A percentile compares a stretch with the other conserved stretches of the same genome.
phyloP scores from a whole-genome alignment of 2,797 vertebrate species.

The Rousettus madagascariensis region DNA sequence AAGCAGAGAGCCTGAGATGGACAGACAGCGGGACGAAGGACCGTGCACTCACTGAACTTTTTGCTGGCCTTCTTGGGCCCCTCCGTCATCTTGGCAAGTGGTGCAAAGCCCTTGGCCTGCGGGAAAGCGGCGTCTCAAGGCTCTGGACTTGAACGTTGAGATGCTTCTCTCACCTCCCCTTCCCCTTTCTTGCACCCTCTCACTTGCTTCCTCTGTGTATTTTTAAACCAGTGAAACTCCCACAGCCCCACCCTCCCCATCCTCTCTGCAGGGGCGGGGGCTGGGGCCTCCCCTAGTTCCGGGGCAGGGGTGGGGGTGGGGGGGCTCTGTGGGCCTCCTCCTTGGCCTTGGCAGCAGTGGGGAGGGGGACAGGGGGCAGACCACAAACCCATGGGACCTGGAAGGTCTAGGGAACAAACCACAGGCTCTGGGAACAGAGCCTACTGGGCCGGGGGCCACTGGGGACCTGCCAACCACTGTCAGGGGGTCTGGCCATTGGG shows the following conservation, averaged over 20 bases:
- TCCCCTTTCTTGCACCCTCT: conserved; percentile 78
- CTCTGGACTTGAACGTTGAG: background rate
- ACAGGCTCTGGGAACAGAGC: conserved; percentile 63
- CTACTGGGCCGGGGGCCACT: conserved; percentile 41
- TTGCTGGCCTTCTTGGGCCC: conserved; percentile 79
- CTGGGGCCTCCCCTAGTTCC: conserved; percentile 39
- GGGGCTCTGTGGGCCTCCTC: conserved; percentile 32
- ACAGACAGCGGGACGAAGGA: background rate
- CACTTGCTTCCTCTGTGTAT: conserved; percentile 81
- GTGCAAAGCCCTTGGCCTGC: background rate
- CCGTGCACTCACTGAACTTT: conserved; percentile 85
- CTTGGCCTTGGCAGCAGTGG: background rate
- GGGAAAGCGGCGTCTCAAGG: background rate
- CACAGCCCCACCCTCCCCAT: conserved; percentile 71
- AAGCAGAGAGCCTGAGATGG: background rate
- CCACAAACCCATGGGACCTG: conserved; percentile 51
- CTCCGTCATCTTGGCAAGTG: conserved; percentile 75
- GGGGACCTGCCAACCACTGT: conserved; percentile 40
- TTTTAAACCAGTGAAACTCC: conserved; percentile 79
- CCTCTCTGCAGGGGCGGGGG: conserved; percentile 64
- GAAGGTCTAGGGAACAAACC: conserved; percentile 50
- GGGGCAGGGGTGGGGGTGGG: background rate
- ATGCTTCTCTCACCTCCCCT: conserved; percentile 73
- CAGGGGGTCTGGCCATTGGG: background rate
- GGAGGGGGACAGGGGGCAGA: conserved; percentile 8